Evolutionary conservation across 1,140 invertebrate genomes (phyloP).

Genomic region (Metaphire vulgaris): DNA sequence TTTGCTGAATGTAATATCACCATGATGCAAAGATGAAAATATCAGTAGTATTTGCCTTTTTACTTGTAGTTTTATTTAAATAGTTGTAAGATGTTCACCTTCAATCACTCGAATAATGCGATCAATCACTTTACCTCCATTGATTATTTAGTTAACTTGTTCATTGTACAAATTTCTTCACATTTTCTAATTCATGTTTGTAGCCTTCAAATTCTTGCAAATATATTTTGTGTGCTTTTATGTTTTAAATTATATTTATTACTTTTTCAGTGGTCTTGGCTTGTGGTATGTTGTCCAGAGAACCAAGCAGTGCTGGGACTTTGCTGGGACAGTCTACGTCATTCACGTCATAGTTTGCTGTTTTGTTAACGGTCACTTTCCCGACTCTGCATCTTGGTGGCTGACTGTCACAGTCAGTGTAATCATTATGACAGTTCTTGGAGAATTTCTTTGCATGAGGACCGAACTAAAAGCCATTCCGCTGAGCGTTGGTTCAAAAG

Average conservation of each 20-base stretch:
- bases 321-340: constrained; percentile 81
- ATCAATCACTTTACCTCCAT: too few relatives aligned
- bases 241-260: constrained; percentile 12
- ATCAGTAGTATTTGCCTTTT: too few relatives aligned
- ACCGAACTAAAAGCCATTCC: constrained; percentile 92
- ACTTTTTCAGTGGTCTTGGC: constrained; percentile 42
- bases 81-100: too few relatives aligned
- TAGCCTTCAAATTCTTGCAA: too few relatives aligned
- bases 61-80: too few relatives aligned
- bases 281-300: constrained; percentile 46
- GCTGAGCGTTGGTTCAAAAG: constrained; percentile 61
- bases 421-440: constrained; percentile 87
- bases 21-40: too few relatives aligned
- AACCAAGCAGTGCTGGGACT: constrained; percentile 62
- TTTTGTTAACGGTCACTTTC: constrained; percentile 80
- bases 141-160: too few relatives aligned
- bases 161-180: too few relatives aligned
- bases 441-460: constrained; percentile 92
- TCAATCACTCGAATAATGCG: too few relatives aligned
- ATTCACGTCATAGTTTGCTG: constrained; percentile 85
- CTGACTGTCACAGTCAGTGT: constrained; percentile 76
- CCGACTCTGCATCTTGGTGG: constrained; percentile 89
- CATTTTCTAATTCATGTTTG: too few relatives aligned
- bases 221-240: too few relatives aligned
- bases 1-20: too few relatives aligned